phyloP scores from a whole-genome alignment of 2,888 invertebrate genomes.

The Megastigmus dorsalis region DNA sequence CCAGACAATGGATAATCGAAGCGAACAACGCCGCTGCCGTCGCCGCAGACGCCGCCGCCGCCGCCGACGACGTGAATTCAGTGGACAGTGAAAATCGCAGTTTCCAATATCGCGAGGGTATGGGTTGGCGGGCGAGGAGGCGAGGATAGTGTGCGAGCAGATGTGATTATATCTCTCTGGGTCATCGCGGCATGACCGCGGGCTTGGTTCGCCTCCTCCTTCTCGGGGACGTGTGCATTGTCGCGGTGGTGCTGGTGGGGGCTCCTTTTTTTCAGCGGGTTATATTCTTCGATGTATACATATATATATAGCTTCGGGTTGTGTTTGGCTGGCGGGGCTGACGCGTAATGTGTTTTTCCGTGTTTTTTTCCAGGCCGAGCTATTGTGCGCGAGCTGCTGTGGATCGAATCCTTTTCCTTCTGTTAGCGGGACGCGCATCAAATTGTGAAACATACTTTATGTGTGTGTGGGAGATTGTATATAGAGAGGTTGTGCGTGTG shows the following conservation, averaged over 20 bases:
- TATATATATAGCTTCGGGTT: too few species aligned
- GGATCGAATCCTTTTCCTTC: too few species aligned
- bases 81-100: slow-evolving; percentile 50
- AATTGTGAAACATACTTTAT: too few species aligned
- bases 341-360: background rate
- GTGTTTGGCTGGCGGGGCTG: too few species aligned
- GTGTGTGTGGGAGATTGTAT: too few species aligned
- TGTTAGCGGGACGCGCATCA: too few species aligned
- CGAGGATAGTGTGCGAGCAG: background rate
- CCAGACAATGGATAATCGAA: slow-evolving; percentile 45
- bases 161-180: slow-evolving; percentile 38
- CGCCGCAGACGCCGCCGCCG: slow-evolving; percentile 1
- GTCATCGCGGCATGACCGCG: slow-evolving; percentile 22
- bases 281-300: background rate
- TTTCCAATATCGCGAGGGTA: slow-evolving; percentile 40
- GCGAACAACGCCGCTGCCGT: background rate
- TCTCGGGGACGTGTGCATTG: background rate
- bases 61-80: slow-evolving; percentile 20
- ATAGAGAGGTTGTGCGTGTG: too few species aligned
- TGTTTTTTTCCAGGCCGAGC: too few species aligned
- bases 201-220: background rate
- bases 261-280: background rate
- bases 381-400: too few species aligned
- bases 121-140: slow-evolving; percentile 1
- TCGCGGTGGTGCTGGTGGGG: too few species aligned